phyloP scores from a whole-genome alignment of 2,888 invertebrate species.

The Silvanus unidentatus region DNA sequence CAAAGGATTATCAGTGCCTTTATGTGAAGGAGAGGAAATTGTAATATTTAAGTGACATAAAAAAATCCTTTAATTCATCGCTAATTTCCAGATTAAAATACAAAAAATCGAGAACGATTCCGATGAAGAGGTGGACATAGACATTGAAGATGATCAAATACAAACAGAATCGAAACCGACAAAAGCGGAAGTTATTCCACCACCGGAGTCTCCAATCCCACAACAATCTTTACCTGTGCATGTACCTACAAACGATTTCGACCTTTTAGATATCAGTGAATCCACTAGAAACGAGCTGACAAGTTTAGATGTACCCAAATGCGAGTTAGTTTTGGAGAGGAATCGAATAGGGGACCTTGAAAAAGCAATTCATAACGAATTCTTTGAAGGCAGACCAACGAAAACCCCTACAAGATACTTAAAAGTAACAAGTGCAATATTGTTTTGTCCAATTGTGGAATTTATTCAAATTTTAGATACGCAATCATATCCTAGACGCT shows the following conservation, averaged over 20 bases:
- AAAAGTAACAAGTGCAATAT: constrained; percentile 37
- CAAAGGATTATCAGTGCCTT: constrained; percentile 51
- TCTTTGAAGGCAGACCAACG: constrained; percentile 51
- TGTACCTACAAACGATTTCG: constrained; percentile 8
- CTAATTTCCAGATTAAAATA: constrained; percentile 38
- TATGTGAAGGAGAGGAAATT: constrained; percentile 53
- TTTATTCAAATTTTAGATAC: constrained; percentile 41
- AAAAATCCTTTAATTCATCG: neutral
- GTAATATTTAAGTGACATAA: constrained; percentile 17
- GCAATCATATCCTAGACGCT: constrained; percentile 53
- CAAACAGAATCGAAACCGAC: constrained; percentile 5
- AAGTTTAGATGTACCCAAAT: constrained; percentile 45
- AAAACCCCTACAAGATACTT: constrained; percentile 55
- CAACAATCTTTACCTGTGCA: too few relatives aligned
- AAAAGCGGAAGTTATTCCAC: constrained; percentile 1
- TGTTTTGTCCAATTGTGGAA: neutral
- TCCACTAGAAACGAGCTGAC: constrained; percentile 29
- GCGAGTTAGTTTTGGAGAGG: constrained; percentile 43
- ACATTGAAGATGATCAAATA: constrained; percentile 48
- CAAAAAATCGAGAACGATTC: constrained; percentile 35
- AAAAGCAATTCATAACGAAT: constrained; percentile 51
- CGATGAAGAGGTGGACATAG: constrained; percentile 53
- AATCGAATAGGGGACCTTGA: constrained; percentile 50
- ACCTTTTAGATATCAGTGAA: constrained; percentile 27
- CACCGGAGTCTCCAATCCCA: too few relatives aligned